Evolutionary conservation across 37 sponge, comb jelly and placozoan genomes (phyloP), one percentile per base, ranked within the genome.

Genomic region (Spongia lamella): DNA sequence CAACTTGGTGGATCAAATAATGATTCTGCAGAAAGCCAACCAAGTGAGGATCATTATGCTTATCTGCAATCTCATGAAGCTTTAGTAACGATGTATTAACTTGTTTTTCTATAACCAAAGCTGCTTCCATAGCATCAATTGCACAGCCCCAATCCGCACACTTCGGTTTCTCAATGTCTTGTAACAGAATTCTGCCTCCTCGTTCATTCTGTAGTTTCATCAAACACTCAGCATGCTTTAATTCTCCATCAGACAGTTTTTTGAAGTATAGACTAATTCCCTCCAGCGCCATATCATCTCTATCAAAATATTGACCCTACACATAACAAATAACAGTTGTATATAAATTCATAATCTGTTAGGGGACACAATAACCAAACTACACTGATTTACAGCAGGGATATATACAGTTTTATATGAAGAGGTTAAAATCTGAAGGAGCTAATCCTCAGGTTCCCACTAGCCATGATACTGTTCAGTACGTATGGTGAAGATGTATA

Each of bases 1-100:
- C 86, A 38, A 84, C 86, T 68, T 92, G 93, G 61, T 90, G 86
- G 5, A 66, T 53, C 19, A 90, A 78, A 73, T 58, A 90, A 47
- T 78, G 26, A 75, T 52, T 35, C 68, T 85, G 73, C 43, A 76
- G 32, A 61, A 82, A 76, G 37, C 66, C 81, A 29, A 56, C 17
- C 35, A 89, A 62, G 29, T 89, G 89, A 54, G 56, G 82, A 68
- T 93, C 94, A 36, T 49, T 71, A 53, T 77, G 53, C 43, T 59
- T 63, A 56, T 82, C 83, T 11, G 91, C 82, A 34, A 90, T 43
- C 50, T 67, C 73, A 77, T 93, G 94, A 20, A 93, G 81, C 30
- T 93, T 83, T n/a, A 93, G 80, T 7, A 93, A 81, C 11, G 90
- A 78, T 75, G 90, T 72, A 87, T 93, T 93, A 50, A 93, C 94